A percentile compares a stretch with the other conserved stretches of the same genome.
phyloP scores from a whole-genome alignment of 1,140 invertebrate species.

The Bacillus rossius region DNA sequence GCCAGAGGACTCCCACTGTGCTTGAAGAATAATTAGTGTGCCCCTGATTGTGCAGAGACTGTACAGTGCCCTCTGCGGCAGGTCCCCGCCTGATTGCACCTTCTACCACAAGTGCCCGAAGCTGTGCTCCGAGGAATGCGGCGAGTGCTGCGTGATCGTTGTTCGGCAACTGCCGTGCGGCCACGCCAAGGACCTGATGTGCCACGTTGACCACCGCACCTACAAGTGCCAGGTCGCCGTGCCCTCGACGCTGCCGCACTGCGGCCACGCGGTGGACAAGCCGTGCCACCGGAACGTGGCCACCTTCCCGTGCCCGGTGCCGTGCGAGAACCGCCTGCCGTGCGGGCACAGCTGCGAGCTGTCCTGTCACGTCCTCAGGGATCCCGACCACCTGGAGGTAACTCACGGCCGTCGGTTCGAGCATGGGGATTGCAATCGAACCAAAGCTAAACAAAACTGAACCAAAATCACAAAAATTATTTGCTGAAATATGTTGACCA shows the following conservation, averaged over 20 bases:
- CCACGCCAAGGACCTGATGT: slow-evolving; percentile 31
- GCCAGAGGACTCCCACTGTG: too few relatives aligned
- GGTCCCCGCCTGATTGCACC: background rate
- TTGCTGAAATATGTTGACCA: too few relatives aligned
- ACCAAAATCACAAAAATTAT: too few relatives aligned
- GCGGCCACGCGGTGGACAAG: slow-evolving; percentile 44
- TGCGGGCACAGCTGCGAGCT: slow-evolving; percentile 46
- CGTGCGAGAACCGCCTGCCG: slow-evolving; percentile 40
- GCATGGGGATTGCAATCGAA: too few relatives aligned
- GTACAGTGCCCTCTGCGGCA: too few relatives aligned
- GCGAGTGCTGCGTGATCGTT: slow-evolving; percentile 14
- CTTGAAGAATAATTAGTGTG: too few relatives aligned
- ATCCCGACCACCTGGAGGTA: slow-evolving; percentile 45
- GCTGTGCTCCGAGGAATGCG: slow-evolving; percentile 15
- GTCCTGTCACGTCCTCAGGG: slow-evolving; percentile 43
- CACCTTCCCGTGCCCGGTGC: slow-evolving; percentile 35
- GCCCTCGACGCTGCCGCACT: slow-evolving; percentile 36
- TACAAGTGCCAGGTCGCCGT: slow-evolving; percentile 38
- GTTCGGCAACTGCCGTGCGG: slow-evolving; percentile 39
- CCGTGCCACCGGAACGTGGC: slow-evolving; percentile 36
- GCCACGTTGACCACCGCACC: slow-evolving; percentile 36
- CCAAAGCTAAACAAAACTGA: too few relatives aligned
- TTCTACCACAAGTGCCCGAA: slow-evolving; percentile 11
- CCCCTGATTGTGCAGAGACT: too few relatives aligned
- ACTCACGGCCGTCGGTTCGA: too few relatives aligned